phyloP scores from a whole-genome alignment of 2,888 invertebrate species.

The Sepioteuthis lessoniana region DNA sequence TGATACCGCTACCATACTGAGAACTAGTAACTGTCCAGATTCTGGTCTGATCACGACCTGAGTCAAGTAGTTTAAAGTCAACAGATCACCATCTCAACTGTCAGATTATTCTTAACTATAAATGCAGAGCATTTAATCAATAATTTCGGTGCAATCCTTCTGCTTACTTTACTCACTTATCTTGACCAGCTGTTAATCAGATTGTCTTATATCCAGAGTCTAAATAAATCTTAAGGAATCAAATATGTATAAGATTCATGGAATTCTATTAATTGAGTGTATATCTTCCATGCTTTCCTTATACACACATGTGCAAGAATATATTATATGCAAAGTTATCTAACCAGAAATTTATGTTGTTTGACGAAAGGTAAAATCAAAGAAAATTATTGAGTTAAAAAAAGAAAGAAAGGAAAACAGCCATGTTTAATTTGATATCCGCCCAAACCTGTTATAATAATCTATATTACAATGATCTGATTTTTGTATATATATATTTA shows the following conservation, averaged over 20 bases:
- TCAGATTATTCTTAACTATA: background rate
- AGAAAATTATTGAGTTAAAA: no score
- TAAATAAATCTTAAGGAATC: background rate
- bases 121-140: background rate
- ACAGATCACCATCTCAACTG: background rate
- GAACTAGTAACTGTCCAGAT: background rate
- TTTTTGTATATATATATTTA: no score
- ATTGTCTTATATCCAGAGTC: background rate
- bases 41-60: background rate
- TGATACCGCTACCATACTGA: no score
- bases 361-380: no score
- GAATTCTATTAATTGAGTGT: background rate
- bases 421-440: no score
- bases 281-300: background rate
- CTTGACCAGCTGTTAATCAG: background rate
- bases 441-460: no score
- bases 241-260: background rate
- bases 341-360: background rate
- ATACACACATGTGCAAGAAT: background rate
- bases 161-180: slow-evolving; percentile 3
- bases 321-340: background rate
- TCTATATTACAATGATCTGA: no score
- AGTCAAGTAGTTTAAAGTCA: background rate
- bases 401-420: no score
- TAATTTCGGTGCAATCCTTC: background rate